Percentiles rank a stretch among this genome's conserved stretches.
These are phyloP conservation scores for Neomorphus geoffroyi DNA, from an alignment of 2,797 vertebrate species.

Conservation along the genomic window DNA sequence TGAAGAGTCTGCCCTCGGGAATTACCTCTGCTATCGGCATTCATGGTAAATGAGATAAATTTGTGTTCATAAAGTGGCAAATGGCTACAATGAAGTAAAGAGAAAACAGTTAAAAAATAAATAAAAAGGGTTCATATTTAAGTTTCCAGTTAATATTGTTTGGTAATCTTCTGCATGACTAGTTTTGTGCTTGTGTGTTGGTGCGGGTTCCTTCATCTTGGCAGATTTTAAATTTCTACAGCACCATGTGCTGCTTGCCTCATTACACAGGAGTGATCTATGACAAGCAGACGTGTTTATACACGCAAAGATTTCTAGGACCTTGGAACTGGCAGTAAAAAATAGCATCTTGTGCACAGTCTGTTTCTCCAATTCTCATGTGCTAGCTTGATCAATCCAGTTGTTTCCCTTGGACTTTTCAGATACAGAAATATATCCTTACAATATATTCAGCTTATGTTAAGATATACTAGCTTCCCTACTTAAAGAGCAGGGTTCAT, in stretches of 20 bases:
- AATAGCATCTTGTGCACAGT: conserved; percentile 23
- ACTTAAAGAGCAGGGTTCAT: background rate
- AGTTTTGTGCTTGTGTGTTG: background rate
- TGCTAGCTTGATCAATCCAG: background rate
- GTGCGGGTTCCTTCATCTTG: conserved; percentile 23
- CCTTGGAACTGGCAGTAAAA: conserved; percentile 32
- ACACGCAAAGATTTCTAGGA: background rate
- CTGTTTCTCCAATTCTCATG: background rate
- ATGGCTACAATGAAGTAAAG: background rate
- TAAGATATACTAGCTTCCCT: background rate
- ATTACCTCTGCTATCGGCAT: background rate
- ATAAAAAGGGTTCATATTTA: background rate
- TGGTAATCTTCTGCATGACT: conserved; percentile 31
- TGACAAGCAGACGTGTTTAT: conserved; percentile 43
- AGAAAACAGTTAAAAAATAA: background rate
- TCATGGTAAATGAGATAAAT: background rate
- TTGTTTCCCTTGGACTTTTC: conserved; percentile 13
- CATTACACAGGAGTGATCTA: conserved; percentile 53
- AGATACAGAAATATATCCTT: background rate
- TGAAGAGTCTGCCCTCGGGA: background rate
- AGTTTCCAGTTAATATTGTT: conserved; percentile 15
- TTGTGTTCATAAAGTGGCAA: background rate
- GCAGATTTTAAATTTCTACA: conserved; percentile 38
- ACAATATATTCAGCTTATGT: background rate
- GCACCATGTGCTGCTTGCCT: conserved; percentile 48